These are phyloP conservation scores for Valencia hispanica DNA, from an alignment of 2,797 vertebrate genomes.

Conservation along the genomic window DNA sequence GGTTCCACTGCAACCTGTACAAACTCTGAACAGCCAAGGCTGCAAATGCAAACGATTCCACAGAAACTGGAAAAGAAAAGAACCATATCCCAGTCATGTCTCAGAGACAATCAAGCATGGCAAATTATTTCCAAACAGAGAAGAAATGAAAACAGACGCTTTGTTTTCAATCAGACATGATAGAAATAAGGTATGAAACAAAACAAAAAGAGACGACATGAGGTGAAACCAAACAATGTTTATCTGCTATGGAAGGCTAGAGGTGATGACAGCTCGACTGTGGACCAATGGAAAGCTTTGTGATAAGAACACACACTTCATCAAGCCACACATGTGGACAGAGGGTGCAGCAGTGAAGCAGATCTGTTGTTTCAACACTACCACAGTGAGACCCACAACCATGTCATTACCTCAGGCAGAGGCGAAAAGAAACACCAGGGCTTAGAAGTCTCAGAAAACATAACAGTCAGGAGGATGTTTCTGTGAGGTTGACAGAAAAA, in stretches of 20 bases:
- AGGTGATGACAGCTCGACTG: conserved; percentile 29
- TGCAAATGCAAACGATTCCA: conserved; percentile 59
- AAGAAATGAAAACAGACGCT: conserved; percentile 34
- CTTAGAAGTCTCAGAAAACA: conserved; percentile 21
- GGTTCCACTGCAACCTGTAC: conserved; percentile 71
- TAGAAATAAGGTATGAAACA: conserved; percentile 19
- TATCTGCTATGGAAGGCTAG: conserved; percentile 13
- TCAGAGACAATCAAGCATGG: conserved; percentile 48
- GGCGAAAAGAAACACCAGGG: conserved; percentile 40
- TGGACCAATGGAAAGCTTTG: conserved; percentile 37
- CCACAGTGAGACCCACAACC: conserved; percentile 46
- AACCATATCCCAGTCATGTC: conserved; percentile 45
- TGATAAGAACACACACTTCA: conserved; percentile 43
- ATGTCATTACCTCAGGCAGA: conserved; percentile 62
- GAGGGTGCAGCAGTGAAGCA: conserved; percentile 37
- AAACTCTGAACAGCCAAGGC: conserved; percentile 50
- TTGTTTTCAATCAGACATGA: conserved; percentile 30
- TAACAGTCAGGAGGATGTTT: conserved; percentile 32
- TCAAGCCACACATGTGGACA: conserved; percentile 47
- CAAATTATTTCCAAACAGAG: conserved; percentile 54
- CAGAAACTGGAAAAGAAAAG: conserved; percentile 49
- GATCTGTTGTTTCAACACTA: conserved; percentile 53
- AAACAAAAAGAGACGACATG: conserved; percentile 16
- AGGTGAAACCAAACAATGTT: conserved; percentile 33
- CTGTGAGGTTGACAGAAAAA: conserved; percentile 39